Conservation (phyloP, 1,140 invertebrate genomes). For the Drosophila bocqueti region DNA sequence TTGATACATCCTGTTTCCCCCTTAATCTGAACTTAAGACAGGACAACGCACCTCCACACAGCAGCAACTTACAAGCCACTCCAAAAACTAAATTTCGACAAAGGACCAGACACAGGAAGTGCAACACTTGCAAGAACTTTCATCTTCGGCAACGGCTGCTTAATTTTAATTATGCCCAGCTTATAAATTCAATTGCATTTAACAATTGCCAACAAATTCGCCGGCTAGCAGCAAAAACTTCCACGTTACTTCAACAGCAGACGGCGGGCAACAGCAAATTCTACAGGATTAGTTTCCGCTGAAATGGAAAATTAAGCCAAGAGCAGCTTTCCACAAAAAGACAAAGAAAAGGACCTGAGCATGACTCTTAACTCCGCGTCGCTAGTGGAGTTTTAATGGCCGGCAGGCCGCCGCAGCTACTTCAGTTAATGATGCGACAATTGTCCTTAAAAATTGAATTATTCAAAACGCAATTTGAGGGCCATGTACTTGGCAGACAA, state of each 20-base stretch:
- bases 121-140: slow-evolving; percentile 73
- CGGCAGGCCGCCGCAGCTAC: slow-evolving; percentile 38
- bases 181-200: slow-evolving; percentile 83
- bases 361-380: slow-evolving; percentile 25
- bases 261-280: slow-evolving; percentile 35
- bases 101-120: slow-evolving; percentile 49
- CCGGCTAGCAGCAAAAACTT: slow-evolving; percentile 50
- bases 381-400: slow-evolving; percentile 29
- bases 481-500: slow-evolving; percentile 43
- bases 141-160: slow-evolving; percentile 56
- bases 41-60: slow-evolving; percentile 38
- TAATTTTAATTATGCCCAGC: slow-evolving; percentile 81
- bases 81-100: slow-evolving; percentile 36
- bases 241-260: slow-evolving; percentile 43
- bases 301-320: slow-evolving; percentile 75
- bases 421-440: slow-evolving; percentile 72
- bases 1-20: background rate
- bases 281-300: slow-evolving; percentile 67
- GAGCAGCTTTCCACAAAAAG: slow-evolving; percentile 41
- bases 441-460: slow-evolving; percentile 58
- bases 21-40: slow-evolving; percentile 11
- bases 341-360: slow-evolving; percentile 26
- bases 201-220: slow-evolving; percentile 74
- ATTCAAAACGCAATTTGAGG: slow-evolving; percentile 67
- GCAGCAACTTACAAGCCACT: slow-evolving; percentile 50